Evolutionary conservation across 2,888 invertebrate species (phyloP).

Genomic region (Caenorhabditis sp.): DNA sequence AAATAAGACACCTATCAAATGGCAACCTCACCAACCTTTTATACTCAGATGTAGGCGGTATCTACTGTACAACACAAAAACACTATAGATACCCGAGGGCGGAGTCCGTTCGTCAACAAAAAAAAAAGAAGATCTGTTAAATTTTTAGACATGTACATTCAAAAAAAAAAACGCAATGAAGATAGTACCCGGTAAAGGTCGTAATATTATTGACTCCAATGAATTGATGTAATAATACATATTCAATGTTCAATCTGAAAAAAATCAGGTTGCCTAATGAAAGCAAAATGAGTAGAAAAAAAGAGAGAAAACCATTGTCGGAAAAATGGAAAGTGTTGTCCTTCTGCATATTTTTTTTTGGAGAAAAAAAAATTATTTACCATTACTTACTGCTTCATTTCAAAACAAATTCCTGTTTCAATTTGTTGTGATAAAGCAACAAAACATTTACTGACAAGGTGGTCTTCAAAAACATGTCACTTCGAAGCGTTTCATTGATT

Average conservation of each 20-base stretch:
- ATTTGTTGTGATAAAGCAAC: background rate
- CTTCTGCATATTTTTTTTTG: background rate
- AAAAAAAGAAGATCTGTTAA: conserved; percentile 12
- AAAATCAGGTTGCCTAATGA: conserved; percentile 1
- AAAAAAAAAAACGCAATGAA: background rate
- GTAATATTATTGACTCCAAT: background rate
- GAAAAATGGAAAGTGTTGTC: background rate
- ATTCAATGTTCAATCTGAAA: conserved; percentile 1
- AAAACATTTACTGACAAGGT: background rate
- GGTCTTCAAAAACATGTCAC: background rate
- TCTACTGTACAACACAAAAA: conserved; percentile 13
- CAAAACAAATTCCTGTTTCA: background rate
- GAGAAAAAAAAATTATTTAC: background rate
- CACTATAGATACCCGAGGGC: conserved; percentile 17
- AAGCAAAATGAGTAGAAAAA: background rate
- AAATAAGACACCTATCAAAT: conserved; percentile 36
- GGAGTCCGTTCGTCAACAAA: conserved; percentile 35
- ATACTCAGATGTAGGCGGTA: conserved; percentile 37
- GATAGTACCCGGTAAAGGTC: conserved; percentile 1
- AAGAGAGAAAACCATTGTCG: background rate
- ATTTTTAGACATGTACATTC: background rate
- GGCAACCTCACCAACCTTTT: conserved; percentile 23
- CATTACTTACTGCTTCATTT: background rate
- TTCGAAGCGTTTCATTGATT: background rate
- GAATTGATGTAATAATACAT: background rate